Base-by-base conservation (phyloP, 1,140 invertebrate species). In the Zaprionus vittiger region DNA sequence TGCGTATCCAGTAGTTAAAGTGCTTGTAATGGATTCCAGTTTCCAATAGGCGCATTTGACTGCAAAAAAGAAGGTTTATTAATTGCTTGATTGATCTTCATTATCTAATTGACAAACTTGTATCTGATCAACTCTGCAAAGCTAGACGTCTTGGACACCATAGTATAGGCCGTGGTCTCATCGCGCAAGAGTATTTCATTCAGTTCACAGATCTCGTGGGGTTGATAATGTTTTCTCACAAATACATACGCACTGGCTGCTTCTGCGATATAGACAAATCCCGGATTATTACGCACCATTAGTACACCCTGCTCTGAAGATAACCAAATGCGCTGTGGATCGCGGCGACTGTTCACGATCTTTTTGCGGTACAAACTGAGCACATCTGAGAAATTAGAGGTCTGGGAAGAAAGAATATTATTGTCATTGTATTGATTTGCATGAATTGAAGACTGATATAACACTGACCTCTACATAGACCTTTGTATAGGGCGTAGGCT, bases 171-270 rank as follows among this genome's bases (percentile, higher is more conserved):
- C 0, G 34, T 55, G 1, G 78, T 76, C 49, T 80, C 90, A 6
- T 91, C 73, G 2, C 90, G 67, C 26, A 92, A 26, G 0, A 80
- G 59, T 22, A 92, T 82, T 49, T 92, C 81, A 67, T 92, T 92
- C 1, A 92, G 61, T 20, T 84, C 84, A 34, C 91, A 92, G 14
- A 92, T 92, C 64, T 92, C 80, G n/a, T 92, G 80, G 5, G 87
- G 87, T 41, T 83, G 37, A 49, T 73, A 92, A 28, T 74, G 41
- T 14, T 83, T 89, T 11, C 80, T 55, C 2, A 92, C 81, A 41
- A 84, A 79, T 41, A 73, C 54, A 71, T 79, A 92, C 12, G 74
- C 80, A 1, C 77, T 80, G 2, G 91, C 77, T 12, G 80, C 83
- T 7, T 91, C 87, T 1, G 80, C 70, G 2, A 92, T 83, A 17